A percentile compares a stretch with the other conserved stretches of the same genome.
Conservation (phyloP, 1,140 invertebrate species). For the Drosophila azteca region DNA sequence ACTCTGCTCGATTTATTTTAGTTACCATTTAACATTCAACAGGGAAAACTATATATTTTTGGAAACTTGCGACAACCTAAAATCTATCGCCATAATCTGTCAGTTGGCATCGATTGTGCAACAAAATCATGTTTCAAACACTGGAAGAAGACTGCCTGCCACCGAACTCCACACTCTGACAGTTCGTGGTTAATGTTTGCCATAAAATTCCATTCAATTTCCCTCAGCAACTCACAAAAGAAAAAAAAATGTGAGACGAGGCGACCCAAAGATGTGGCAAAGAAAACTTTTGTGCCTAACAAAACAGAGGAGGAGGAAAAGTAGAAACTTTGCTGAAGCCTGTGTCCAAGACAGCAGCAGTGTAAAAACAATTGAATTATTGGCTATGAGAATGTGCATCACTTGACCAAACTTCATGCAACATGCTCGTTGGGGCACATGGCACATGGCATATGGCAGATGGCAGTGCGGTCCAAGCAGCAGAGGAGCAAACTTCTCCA, state of each 20-base stretch:
- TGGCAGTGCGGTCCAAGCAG: not conserved
- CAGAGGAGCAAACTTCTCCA: constrained; percentile 13
- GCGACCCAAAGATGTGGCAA: not conserved
- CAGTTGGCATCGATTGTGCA: no score
- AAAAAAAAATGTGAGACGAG: not conserved
- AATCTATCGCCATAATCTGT: no score
- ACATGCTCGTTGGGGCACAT: no score
- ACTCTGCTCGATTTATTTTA: constrained; percentile 6
- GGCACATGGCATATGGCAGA: not conserved
- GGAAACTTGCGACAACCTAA: no score
- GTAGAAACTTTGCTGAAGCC: not conserved
- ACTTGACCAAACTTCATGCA: constrained; percentile 28
- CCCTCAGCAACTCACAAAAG: no score
- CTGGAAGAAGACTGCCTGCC: no score
- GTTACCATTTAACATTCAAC: no score
- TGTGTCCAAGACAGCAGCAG: not conserved
- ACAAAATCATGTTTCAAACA: no score
- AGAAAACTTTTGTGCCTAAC: constrained; percentile 9
- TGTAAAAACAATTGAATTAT: constrained; percentile 48
- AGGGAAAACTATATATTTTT: constrained; percentile 5
- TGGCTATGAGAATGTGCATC: constrained; percentile 31
- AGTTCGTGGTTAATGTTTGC: constrained; percentile 7
- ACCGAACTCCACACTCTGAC: no score
- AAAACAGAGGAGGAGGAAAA: not conserved
- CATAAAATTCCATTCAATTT: constrained; percentile 28